Evolutionary conservation across 2,113 vertebrate species (phyloP).

Genomic region (Neolamprologus caudopunctatus): DNA sequence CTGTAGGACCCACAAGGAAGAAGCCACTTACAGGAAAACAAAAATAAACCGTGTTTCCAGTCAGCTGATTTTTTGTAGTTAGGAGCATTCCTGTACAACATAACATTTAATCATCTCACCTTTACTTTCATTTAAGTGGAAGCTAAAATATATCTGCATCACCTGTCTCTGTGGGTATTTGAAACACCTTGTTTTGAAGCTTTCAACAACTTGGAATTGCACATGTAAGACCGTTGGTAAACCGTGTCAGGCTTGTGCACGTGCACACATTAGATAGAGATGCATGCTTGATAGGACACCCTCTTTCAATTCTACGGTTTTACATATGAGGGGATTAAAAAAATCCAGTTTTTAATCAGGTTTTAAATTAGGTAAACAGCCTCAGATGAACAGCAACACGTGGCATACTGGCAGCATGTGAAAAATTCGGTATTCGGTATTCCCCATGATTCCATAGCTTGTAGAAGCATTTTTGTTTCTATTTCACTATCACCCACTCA

Average conservation of each 20-base stretch:
- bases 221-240: not conserved
- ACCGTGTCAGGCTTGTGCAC: not conserved
- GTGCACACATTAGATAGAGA: not conserved
- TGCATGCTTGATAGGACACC: not conserved
- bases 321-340: not conserved
- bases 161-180: not conserved
- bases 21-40: slow-evolving; percentile 14
- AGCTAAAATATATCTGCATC: not conserved
- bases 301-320: not conserved
- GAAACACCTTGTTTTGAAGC: not conserved
- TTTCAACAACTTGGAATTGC: not conserved
- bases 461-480: not conserved
- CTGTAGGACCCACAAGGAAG: slow-evolving; percentile 7
- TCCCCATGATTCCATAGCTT: not conserved
- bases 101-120: not conserved
- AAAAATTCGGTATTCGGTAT: not conserved
- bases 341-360: not conserved
- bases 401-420: not conserved
- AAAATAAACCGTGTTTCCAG: not conserved
- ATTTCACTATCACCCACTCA: not conserved
- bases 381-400: not conserved
- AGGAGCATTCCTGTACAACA: not conserved
- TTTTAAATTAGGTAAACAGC: not conserved
- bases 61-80: not conserved
- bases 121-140: not conserved